Conservation (phyloP, 2,888 invertebrate genomes). For the Drosophila prolongata region DNA sequence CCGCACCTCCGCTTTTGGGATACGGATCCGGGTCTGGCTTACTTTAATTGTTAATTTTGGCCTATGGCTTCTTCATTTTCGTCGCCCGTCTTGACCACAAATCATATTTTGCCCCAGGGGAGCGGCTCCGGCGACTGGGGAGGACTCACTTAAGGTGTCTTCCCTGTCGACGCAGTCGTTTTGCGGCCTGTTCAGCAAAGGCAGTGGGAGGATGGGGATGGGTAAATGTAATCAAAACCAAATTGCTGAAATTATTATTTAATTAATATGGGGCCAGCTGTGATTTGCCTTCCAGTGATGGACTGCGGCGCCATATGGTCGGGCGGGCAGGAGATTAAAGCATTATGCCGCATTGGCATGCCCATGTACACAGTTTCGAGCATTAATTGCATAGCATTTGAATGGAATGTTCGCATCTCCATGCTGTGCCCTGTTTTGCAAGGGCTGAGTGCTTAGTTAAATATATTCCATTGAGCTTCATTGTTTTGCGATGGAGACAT, state of each 20-base stretch:
- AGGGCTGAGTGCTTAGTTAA: too few species aligned
- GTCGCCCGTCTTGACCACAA: slow-evolving; percentile 46
- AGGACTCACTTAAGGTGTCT: slow-evolving; percentile 40
- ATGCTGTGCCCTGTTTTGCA: too few species aligned
- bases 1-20: slow-evolving; percentile 2
- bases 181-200: slow-evolving; percentile 44
- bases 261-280: slow-evolving; percentile 54
- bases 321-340: background rate
- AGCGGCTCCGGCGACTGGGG: slow-evolving; percentile 10
- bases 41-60: slow-evolving; percentile 72
- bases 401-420: background rate
- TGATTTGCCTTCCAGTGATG: slow-evolving; percentile 15
- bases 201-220: background rate
- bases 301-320: slow-evolving; percentile 29
- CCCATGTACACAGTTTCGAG: background rate
- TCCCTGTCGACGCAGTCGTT: slow-evolving; percentile 52
- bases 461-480: too few species aligned
- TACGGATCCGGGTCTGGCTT: slow-evolving; percentile 32
- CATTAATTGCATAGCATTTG: background rate
- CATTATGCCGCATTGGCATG: background rate
- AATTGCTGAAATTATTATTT: slow-evolving; percentile 65
- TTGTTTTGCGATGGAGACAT: too few species aligned
- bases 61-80: slow-evolving; percentile 59
- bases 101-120: slow-evolving; percentile 50
- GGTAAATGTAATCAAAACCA: slow-evolving; percentile 56